Percentiles rank a stretch among this genome's conserved stretches.
Evolutionary conservation across 2,888 invertebrate species (phyloP).

Genomic region (Tetragonisca angustula): DNA sequence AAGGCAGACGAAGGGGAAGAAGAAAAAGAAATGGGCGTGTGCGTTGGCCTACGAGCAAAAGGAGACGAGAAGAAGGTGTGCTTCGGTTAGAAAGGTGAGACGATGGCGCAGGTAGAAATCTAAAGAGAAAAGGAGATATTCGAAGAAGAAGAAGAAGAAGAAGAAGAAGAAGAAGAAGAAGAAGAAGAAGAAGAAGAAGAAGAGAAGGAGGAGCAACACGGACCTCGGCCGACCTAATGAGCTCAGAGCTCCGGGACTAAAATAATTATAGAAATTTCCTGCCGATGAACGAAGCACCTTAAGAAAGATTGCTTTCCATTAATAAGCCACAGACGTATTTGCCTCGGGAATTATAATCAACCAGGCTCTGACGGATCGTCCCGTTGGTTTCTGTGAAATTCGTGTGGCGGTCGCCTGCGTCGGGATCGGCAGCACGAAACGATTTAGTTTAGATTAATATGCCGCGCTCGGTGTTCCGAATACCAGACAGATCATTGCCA

Average conservation of each 20-base stretch:
- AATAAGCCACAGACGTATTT: constrained; percentile 74
- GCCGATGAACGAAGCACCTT: constrained; percentile 73
- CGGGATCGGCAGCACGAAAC: constrained; percentile 45
- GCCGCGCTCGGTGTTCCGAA: constrained; percentile 49
- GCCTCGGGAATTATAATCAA: constrained; percentile 72
- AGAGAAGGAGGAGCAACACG: constrained; percentile 30
- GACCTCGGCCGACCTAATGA: constrained; percentile 66
- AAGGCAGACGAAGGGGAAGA: neutral
- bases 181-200: neutral
- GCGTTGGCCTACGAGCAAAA: neutral
- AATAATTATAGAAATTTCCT: constrained; percentile 75
- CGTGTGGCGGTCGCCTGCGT: constrained; percentile 42
- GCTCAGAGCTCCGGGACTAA: constrained; percentile 70
- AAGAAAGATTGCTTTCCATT: constrained; percentile 73
- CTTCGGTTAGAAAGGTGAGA: constrained; percentile 18
- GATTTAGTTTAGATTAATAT: constrained; percentile 68
- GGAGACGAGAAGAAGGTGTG: neutral
- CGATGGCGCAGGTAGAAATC: constrained; percentile 17
- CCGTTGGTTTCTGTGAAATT: constrained; percentile 66
- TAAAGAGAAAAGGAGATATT: constrained; percentile 24
- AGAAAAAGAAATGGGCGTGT: constrained; percentile 23
- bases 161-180: constrained; percentile 2
- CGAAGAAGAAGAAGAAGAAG: constrained; percentile 38
- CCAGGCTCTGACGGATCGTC: constrained; percentile 44
- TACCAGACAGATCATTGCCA: neutral